These are phyloP conservation scores for Mixornis gularis DNA, from an alignment of 2,113 vertebrate genomes.

Conservation along the genomic window DNA sequence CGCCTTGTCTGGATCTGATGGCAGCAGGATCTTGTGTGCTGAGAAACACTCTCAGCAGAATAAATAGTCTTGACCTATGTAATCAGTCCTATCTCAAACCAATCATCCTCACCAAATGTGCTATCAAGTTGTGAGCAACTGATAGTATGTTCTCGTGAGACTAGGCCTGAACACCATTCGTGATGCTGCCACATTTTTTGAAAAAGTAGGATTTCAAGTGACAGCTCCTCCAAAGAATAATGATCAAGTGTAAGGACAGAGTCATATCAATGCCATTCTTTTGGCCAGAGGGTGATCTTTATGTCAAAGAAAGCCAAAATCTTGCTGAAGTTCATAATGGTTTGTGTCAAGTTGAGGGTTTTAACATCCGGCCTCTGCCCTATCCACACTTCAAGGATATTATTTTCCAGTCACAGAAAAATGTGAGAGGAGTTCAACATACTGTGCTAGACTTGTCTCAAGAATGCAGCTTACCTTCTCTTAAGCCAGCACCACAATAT, in stretches of 20 bases:
- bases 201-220: slow-evolving; percentile 17
- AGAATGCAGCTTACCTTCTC: background rate
- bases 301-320: slow-evolving; percentile 11
- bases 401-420: background rate
- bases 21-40: background rate
- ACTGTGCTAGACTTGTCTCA: background rate
- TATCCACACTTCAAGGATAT: background rate
- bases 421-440: background rate
- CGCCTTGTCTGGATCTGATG: fast-evolving
- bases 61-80: background rate
- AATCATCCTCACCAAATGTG: background rate
- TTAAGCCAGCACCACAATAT: background rate
- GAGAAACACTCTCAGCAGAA: background rate
- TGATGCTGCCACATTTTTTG: background rate
- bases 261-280: background rate
- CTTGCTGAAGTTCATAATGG: background rate
- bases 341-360: background rate
- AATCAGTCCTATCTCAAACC: background rate
- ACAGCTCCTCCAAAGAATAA: slow-evolving; percentile 20
- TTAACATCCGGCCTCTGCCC: background rate
- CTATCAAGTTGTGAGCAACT: background rate
- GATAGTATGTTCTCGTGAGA: background rate
- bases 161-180: background rate
- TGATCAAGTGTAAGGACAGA: background rate
- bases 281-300: slow-evolving; percentile 9